Base-by-base conservation (phyloP, 2,797 vertebrate genomes). In the Chromis chromis region DNA sequence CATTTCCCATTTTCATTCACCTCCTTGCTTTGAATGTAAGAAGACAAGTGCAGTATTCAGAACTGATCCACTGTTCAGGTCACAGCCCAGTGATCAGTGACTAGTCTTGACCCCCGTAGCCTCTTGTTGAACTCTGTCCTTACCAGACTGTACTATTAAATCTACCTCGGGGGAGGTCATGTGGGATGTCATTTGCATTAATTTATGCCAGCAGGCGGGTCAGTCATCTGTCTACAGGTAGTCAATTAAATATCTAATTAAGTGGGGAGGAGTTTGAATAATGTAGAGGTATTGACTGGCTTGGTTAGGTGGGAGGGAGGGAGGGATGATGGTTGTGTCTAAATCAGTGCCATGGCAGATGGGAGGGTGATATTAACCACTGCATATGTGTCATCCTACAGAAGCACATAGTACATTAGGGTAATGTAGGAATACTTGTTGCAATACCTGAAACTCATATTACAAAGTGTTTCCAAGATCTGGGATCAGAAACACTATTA, bases 231-330 rank as follows among this genome's bases (percentile, higher is more conserved):
- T 91, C 90, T 89, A 88, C 91, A 92, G 90, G 89, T 94, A 92
- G 92, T 94, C 93, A 94, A 94, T 95, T 94, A 94, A 93, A 94
- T 93, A 93, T 94, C 88, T 93, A 94, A 95, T 94, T 93, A 94
- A 94, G 91, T 92, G 85, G 89, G 92, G 89, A 91, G 89, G 89
- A 91, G 89, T 92, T 93, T 94, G 90, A 95, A 95, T 95, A 94
- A 94, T 94, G 91, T 90, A 94, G 87, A 87, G 68, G 77, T 94
- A 95, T 94, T 90, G 94, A 95, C 91, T 78, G 72, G 81, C 77
- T 67, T 61, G 44, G 44, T 6, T 46, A 6, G 40, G 14, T 46
- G 42, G 42, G 42, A 19, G 49, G 79, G 77, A 79, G 82, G 76
- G 68, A 79, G 66, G 70, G 70, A 74, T 80, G 76, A 88, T 82